A percentile compares a stretch with the other conserved stretches of the same genome.
These are phyloP conservation scores for Drymodes brunneopygia DNA, from an alignment of 2,113 vertebrate species.

Conservation along the genomic window DNA sequence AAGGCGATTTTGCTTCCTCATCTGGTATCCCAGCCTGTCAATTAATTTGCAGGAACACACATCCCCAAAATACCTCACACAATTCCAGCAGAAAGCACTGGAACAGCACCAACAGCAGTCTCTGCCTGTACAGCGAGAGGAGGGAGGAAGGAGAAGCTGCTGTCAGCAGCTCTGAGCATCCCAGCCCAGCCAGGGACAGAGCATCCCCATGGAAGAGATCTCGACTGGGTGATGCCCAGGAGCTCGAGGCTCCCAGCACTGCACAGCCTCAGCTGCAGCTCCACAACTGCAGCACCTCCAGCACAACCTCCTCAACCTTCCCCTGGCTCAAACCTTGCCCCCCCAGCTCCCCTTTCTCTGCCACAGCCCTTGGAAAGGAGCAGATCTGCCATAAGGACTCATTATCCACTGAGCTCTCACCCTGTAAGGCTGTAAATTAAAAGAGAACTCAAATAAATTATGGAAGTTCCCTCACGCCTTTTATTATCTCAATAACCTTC, in stretches of 20 bases:
- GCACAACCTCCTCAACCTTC: not conserved
- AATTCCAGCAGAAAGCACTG: slow-evolving; percentile 1
- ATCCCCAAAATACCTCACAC: slow-evolving; percentile 14
- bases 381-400: not conserved
- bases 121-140: rapidly evolving
- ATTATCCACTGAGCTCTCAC: not conserved
- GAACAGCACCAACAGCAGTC: not conserved
- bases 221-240: rapidly evolving
- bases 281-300: not conserved
- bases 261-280: not conserved
- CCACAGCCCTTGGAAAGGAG: not conserved
- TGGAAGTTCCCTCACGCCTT: slow-evolving; percentile 27
- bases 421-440: slow-evolving; percentile 8
- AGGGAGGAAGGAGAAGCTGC: not conserved
- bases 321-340: not conserved
- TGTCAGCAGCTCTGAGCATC: not conserved
- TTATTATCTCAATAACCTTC: slow-evolving; percentile 67
- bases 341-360: not conserved
- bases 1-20: not conserved
- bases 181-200: not conserved
- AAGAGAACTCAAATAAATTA: slow-evolving; percentile 33
- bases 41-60: not conserved
- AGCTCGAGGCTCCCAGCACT: not conserved
- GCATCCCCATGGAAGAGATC: not conserved
- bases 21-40: slow-evolving; percentile 1